Conservation (phyloP, 2,888 invertebrate species). For the Rhingia campestris region DNA sequence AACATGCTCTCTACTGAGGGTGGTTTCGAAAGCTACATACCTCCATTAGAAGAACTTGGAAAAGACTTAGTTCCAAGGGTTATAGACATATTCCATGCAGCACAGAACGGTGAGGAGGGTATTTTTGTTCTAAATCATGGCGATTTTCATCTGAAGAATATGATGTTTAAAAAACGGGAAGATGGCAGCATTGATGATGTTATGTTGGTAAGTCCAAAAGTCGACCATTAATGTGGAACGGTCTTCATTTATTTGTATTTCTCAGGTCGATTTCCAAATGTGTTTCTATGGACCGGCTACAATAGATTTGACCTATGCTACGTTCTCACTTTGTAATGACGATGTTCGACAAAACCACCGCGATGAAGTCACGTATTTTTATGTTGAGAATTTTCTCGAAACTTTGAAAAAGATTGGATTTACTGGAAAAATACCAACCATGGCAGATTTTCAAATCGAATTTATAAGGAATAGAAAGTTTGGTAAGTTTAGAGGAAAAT, state of each 20-base stretch:
- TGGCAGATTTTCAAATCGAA: slow-evolving; percentile 14
- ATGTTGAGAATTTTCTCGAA: slow-evolving; percentile 49
- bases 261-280: slow-evolving; percentile 45
- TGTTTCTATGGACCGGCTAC: slow-evolving; percentile 46
- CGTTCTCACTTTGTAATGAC: slow-evolving; percentile 25
- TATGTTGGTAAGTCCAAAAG: slow-evolving; percentile 23
- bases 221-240: too few species aligned
- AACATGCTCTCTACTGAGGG: slow-evolving; percentile 14
- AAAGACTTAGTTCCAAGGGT: slow-evolving; percentile 15
- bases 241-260: too few species aligned
- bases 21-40: slow-evolving; percentile 19
- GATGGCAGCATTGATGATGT: slow-evolving; percentile 34
- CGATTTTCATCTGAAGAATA: slow-evolving; percentile 47
- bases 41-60: slow-evolving; percentile 18
- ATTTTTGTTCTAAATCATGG: slow-evolving; percentile 61
- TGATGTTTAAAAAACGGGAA: slow-evolving; percentile 41
- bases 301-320: slow-evolving; percentile 31
- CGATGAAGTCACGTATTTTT: slow-evolving; percentile 47
- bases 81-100: slow-evolving; percentile 40
- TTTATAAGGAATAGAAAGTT: slow-evolving; percentile 8
- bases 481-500: not conserved
- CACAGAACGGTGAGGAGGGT: not conserved
- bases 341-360: slow-evolving; percentile 42
- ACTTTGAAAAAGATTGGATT: slow-evolving; percentile 35
- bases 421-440: slow-evolving; percentile 25